Base-by-base conservation (phyloP, 2,888 invertebrate species). In the Pollenia angustigena region DNA sequence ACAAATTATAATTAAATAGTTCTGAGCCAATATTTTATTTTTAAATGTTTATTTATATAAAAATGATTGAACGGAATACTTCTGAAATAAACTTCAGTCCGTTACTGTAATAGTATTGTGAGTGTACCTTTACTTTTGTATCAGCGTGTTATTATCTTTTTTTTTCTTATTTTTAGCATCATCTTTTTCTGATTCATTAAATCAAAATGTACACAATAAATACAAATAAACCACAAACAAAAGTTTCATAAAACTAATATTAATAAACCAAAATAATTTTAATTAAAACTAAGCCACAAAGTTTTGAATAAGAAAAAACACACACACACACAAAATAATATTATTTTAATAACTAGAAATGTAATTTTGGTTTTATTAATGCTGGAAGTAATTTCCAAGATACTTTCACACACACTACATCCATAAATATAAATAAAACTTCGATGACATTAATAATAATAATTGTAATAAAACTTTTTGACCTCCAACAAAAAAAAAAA, bases 261-360 rank as follows among this genome's bases (percentile, higher is more conserved):
- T n/a, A 32, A 58, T 56, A 32, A 46, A n/a, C n/a, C 16, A 40
- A 48, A 60, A 60, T 62, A 52, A 52, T 62, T 75, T 75, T 75
- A 62, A 75, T 62, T 75, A 75, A 75, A 62, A 62, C 48, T 42
- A 9, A 40, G 52, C 52, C 75, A 75, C 18, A 62, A 52, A 11
- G 11, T 10, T 60, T 16, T 10, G 11, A 48, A 40, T 32, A 74
- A 32, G 10, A n/a, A 32, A 60, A 52, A 62, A 69, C 1, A 48
- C 16, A 54, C 14, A 69, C 32, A 42, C 16, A 6, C 18, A 48
- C 56, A 56, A 56, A 23, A 16, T 52, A 56, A 23, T 23, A 56
- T 56, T 23, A 11, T 12, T 18, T 12, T 11, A 23, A 3, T 23
- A 16, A 23, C 12, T 23, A 11, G 10, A 56, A 56, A 23, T 18